Base-by-base conservation (phyloP, 2,888 invertebrate species). In the Drosophila paramelanica region DNA sequence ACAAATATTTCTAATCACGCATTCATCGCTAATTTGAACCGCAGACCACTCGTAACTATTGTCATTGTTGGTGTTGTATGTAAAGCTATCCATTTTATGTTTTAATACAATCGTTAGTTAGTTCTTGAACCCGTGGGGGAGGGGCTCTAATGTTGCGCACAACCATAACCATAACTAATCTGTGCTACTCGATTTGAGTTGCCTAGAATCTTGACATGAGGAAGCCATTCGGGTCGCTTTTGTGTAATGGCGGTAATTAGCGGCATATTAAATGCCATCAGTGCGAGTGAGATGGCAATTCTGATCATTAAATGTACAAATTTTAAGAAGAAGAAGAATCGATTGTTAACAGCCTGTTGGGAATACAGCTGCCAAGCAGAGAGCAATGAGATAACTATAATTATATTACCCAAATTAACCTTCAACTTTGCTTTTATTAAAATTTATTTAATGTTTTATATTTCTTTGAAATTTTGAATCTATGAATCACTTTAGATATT, bases 61-160 rank as follows among this genome's bases (percentile, higher is more conserved):
- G 57, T 49, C 52, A 58, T 57, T 58, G 20, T 36, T 55, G 33
- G 23, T 52, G 47, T 31, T 69, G 50, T 41, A 33, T 56, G 51
- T 42, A 14, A 10, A 33, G 31, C 41, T 61, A 53, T 50, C 53
- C 38, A 52, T 52, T 58, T 57, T 3, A 45, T 56, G 46, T 14
- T 45, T 59, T 45, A 75, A 75, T 75, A 73, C 39, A 77, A 71
- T 84, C 72, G 70, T 59, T 73, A 71, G 81, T 67, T 71, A 67
- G 84, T 77, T 83, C 84, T 83, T 82, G 81, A 82, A 75, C 72
- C 66, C 81, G 65, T 38, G 27, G 47, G 51, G 45, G 73, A 3
- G 27, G 27, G 7, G 0, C 62, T 71, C 77, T 69, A 83, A 70
- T 77, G 52, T 52, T 45, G 51, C 64, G 43, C 53, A 49, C 25